Conservation (phyloP, 1,140 invertebrate genomes). For the Drosophila kikkawai region DNA sequence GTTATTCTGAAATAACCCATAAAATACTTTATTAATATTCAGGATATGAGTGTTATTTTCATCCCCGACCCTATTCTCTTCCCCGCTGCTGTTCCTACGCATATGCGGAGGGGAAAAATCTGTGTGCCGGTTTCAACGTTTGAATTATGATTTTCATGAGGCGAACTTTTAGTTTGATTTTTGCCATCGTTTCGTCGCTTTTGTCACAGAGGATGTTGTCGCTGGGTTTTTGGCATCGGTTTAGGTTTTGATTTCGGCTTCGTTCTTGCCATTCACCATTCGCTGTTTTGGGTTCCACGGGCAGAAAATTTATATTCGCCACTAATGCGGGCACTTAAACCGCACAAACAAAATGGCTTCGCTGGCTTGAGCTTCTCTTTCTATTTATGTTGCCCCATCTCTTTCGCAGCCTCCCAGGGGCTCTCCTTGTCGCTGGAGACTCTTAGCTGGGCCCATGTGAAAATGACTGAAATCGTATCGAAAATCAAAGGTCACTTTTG, state of each 20-base stretch:
- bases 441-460: constrained; percentile 75
- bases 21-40: too few species aligned
- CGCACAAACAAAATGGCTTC: constrained; percentile 74
- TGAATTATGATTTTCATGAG: constrained; percentile 82
- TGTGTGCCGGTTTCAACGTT: constrained; percentile 77
- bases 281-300: constrained; percentile 55
- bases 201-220: constrained; percentile 58
- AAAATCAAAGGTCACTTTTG: constrained; percentile 84
- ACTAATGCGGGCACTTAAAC: constrained; percentile 83
- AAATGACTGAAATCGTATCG: constrained; percentile 81
- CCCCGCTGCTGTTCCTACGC: constrained; percentile 6
- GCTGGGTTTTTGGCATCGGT: constrained; percentile 15
- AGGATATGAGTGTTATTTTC: too few species aligned
- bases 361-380: constrained; percentile 27
- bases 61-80: neutral
- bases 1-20: neutral
- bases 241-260: constrained; percentile 34
- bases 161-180: constrained; percentile 81
- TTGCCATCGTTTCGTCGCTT: constrained; percentile 73
- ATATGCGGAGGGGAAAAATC: constrained; percentile 53
- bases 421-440: constrained; percentile 62
- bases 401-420: constrained; percentile 1
- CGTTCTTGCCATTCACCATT: constrained; percentile 15
- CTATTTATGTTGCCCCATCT: neutral
- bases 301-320: constrained; percentile 79